A percentile compares a stretch with the other conserved stretches of the same genome.
These are phyloP conservation scores for Aptenodytes forsteri DNA, from an alignment of 2,113 vertebrate species.

Conservation along the genomic window DNA sequence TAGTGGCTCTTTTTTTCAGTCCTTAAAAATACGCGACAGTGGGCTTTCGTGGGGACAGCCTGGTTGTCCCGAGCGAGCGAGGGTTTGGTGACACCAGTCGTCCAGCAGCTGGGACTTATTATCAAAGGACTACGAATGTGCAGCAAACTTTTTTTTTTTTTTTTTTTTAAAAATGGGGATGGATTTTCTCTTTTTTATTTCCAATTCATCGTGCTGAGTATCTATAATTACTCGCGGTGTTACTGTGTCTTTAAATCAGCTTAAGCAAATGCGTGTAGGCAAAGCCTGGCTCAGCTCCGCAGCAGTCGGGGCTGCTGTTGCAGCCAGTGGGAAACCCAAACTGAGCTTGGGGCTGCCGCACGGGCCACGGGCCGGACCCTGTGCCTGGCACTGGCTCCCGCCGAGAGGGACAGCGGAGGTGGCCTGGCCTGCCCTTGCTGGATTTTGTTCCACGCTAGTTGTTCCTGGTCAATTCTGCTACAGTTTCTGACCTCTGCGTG, in stretches of 20 bases:
- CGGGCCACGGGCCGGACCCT: not conserved
- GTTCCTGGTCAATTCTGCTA: not conserved
- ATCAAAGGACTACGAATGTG: not conserved
- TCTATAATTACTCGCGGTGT: constrained; percentile 20
- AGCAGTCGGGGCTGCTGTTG: not conserved
- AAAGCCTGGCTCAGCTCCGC: constrained; percentile 58
- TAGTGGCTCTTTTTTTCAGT: not conserved
- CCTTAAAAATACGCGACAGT: not conserved
- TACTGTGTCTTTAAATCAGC: constrained; percentile 67
- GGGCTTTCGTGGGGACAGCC: not conserved
- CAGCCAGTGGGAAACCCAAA: not conserved
- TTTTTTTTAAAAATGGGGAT: not conserved
- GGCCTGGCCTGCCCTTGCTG: not conserved
- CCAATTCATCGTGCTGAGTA: not conserved
- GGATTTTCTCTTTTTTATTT: not conserved
- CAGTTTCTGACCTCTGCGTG: not conserved
- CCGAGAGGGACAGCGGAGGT: not conserved
- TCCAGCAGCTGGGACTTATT: not conserved
- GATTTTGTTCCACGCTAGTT: not conserved
- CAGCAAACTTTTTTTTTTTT: constrained; percentile 9
- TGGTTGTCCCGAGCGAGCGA: not conserved
- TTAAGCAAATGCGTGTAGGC: constrained; percentile 47
- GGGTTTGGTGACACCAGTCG: not conserved
- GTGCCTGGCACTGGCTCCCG: not conserved
- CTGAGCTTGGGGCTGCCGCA: not conserved